Evolutionary conservation across 2,797 vertebrate genomes (phyloP).

Genomic region (Takifugu rubripes): DNA sequence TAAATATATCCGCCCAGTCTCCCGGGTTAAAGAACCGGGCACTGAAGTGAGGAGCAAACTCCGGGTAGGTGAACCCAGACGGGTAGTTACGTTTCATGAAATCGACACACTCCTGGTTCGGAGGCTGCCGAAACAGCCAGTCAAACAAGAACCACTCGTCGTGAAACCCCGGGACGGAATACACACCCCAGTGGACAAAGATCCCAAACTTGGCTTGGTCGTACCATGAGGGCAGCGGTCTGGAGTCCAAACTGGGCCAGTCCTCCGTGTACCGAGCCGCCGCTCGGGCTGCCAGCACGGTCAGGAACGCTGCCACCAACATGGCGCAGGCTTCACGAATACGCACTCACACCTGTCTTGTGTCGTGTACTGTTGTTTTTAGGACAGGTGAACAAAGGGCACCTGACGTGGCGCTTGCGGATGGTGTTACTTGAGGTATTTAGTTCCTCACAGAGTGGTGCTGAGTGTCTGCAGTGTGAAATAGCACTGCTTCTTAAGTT

Average conservation of each 20-base stretch:
- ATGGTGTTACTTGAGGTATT: too few species aligned
- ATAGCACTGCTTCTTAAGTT: too few species aligned
- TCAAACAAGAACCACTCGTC: slow-evolving; percentile 92
- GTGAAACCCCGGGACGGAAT: slow-evolving; percentile 83
- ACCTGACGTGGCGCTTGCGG: too few species aligned
- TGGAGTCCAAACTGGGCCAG: slow-evolving; percentile 83
- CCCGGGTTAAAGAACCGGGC: slow-evolving; percentile 83
- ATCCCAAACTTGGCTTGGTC: slow-evolving; percentile 85
- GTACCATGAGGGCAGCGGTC: slow-evolving; percentile 84
- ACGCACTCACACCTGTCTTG: too few species aligned
- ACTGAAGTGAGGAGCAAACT: slow-evolving; percentile 83
- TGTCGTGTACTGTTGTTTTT: too few species aligned
- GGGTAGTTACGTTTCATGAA: slow-evolving; percentile 85
- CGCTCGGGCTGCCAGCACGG: not conserved
- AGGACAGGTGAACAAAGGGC: too few species aligned
- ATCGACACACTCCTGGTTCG: slow-evolving; percentile 51
- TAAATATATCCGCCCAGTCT: slow-evolving; percentile 85
- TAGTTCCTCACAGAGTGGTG: too few species aligned
- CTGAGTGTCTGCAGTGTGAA: too few species aligned
- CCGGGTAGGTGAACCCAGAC: slow-evolving; percentile 82
- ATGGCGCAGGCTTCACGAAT: too few species aligned
- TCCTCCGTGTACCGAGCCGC: slow-evolving; percentile 70
- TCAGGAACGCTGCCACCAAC: too few species aligned
- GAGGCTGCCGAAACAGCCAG: slow-evolving; percentile 69
- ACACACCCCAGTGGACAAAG: slow-evolving; percentile 89